Base-by-base conservation (phyloP, 92 coral and sea anemone genomes). In the Scolanthus callimorphus region DNA sequence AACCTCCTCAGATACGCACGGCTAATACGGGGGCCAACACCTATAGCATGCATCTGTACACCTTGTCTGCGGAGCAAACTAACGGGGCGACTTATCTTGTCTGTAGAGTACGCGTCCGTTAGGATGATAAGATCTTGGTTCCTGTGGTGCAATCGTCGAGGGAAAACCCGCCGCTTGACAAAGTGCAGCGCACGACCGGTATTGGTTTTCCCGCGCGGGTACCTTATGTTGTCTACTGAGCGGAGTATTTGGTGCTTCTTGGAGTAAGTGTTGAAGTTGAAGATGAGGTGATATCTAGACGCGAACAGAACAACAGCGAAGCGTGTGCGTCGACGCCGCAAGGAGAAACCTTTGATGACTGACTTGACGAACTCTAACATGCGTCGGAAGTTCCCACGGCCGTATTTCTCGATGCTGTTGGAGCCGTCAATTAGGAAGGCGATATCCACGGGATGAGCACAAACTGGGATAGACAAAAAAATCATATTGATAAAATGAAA, bases 351-450 rank as follows among this genome's bases (percentile, higher is more conserved):
- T 15, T 80, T 78, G 8, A 84, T 85, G 31, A 88, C 59, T 27
- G 69, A 68, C 56, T 84, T 88, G 17, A 88, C 79, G 57, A 91
- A 77, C 57, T 72, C 49, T 2, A 82, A 66, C 27, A 80, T 73
- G 49, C 85, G 83, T 23, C 73, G 70, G 67, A 88, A 88, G 79
- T 88, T 88, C 21, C 83, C 79, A 1, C 74, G 53, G 27, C 88
- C 88, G 30, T 52, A 49, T 4, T 8, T 22, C 31, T 83, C 95
- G 49, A 79, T 69, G 50, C 95, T 73, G 45, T 82, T 80, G 24
- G 96, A 87, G 1, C 85, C 90, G 43, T 87, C 96, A 34, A 87
- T 74, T 2, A 87, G 73, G 59, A 87, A 87, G 4, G 75, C 96
- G 31, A 87, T 65, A 31, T 87, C 96, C 11, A 87, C 60, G 1